A percentile compares a stretch with the other conserved stretches of the same genome.
Conservation (phyloP, 2,888 invertebrate species). For the Oscheius sp. region DNA sequence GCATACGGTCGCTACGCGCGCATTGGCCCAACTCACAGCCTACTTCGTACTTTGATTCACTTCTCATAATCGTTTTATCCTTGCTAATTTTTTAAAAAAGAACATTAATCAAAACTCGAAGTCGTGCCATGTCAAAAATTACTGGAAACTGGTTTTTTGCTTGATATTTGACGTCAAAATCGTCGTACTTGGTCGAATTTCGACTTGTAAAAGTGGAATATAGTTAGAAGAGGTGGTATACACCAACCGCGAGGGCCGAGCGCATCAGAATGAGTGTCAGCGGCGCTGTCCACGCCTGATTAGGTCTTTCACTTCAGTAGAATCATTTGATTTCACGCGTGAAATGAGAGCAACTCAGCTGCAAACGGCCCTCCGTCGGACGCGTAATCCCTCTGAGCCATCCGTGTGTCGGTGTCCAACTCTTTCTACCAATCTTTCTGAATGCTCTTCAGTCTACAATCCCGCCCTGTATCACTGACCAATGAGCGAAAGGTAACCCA, state of each 20-base stretch:
- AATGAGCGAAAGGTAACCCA: slow-evolving; percentile 36
- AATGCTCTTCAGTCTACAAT: slow-evolving; percentile 12
- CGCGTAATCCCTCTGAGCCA: slow-evolving; percentile 34
- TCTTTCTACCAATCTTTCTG: slow-evolving; percentile 9
- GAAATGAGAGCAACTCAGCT: slow-evolving; percentile 43
- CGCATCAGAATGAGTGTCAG: slow-evolving; percentile 37
- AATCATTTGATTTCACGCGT: slow-evolving; percentile 54
- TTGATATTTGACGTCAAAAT: slow-evolving; percentile 4
- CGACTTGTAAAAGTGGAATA: background rate
- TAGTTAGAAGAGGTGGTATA: slow-evolving; percentile 16
- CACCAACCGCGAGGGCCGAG: slow-evolving; percentile 29
- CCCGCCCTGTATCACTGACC: slow-evolving; percentile 28
- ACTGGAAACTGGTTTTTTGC: too few species aligned
- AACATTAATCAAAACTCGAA: background rate
- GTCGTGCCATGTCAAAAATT: slow-evolving; percentile 6
- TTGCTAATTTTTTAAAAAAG: background rate
- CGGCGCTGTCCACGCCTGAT: slow-evolving; percentile 45
- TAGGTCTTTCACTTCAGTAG: slow-evolving; percentile 55
- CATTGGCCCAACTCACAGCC: slow-evolving; percentile 34
- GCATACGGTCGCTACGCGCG: slow-evolving; percentile 35
- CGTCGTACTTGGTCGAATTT: background rate
- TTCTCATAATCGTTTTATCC: slow-evolving; percentile 28
- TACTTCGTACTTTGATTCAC: slow-evolving; percentile 36
- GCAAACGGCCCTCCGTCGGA: slow-evolving; percentile 23
- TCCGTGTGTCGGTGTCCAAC: background rate